Conservation (phyloP, 2,888 invertebrate species). For the Norana najaformis region DNA sequence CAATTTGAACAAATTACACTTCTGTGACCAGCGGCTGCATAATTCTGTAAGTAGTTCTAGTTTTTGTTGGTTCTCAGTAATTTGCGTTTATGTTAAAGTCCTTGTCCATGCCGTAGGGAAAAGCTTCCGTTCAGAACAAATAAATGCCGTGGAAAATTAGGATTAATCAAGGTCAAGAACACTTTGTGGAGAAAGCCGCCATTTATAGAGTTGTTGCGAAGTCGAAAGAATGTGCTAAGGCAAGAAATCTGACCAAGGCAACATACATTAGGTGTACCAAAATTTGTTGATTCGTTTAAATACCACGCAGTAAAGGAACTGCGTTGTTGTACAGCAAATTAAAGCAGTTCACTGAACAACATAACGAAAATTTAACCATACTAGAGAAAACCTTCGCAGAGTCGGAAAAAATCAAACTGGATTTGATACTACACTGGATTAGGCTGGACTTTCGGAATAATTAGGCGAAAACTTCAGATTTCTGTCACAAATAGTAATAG, state of each 20-base stretch:
- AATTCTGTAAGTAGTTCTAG: not conserved
- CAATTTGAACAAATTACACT: not conserved
- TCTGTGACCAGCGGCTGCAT: not conserved
- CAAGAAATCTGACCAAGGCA: not conserved
- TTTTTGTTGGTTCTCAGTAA: not conserved
- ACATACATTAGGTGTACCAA: not conserved
- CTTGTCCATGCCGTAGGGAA: not conserved
- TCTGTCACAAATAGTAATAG: too few species aligned
- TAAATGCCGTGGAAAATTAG: not conserved
- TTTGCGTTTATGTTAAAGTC: not conserved
- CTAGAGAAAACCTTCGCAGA: too few species aligned
- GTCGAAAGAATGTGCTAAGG: not conserved
- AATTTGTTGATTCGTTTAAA: not conserved
- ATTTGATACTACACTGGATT: too few species aligned
- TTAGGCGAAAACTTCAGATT: too few species aligned
- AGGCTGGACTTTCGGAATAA: too few species aligned
- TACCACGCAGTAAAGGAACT: slow-evolving; percentile 5
- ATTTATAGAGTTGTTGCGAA: not conserved
- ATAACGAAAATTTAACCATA: not conserved
- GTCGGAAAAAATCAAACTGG: too few species aligned
- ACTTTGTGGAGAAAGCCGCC: not conserved
- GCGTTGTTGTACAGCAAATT: not conserved
- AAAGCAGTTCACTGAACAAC: not conserved
- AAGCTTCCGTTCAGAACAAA: not conserved
- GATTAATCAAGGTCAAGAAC: not conserved